phyloP scores from a whole-genome alignment of 2,888 invertebrate species.

The Periphyllus acericola region DNA sequence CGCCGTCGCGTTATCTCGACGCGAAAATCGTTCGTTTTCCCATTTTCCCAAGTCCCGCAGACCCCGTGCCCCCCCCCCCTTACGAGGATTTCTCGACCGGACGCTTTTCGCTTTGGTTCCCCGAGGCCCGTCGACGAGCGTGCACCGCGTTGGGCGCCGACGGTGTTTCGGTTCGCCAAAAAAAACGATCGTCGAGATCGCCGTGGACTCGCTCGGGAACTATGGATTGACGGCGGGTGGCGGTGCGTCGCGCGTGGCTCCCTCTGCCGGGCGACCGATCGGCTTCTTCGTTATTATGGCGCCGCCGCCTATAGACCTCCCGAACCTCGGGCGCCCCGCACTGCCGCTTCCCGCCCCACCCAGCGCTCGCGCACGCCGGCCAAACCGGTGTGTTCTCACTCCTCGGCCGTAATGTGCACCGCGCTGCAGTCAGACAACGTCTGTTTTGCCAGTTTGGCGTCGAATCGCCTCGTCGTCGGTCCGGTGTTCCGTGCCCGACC shows the following conservation, averaged over 20 bases:
- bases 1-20: not conserved
- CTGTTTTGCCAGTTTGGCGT: not conserved
- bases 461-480: no score
- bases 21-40: not conserved
- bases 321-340: not conserved
- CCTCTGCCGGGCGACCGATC: slow-evolving; percentile 26
- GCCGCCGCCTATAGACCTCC: not conserved
- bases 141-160: no score
- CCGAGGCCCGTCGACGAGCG: no score
- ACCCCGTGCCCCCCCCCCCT: no score
- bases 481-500: no score
- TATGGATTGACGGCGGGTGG: not conserved
- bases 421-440: no score
- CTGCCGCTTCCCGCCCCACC: not conserved
- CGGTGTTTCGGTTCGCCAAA: no score
- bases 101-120: no score
- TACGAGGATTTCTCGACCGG: no score
- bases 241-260: slow-evolving; percentile 3
- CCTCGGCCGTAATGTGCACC: no score
- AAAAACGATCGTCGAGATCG: not conserved
- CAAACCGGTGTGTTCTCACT: not conserved
- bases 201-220: not conserved
- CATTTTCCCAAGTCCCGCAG: not conserved
- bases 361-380: no score
- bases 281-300: not conserved